phyloP scores from a whole-genome alignment of 2,888 invertebrate genomes.

The Pammene aurita region DNA sequence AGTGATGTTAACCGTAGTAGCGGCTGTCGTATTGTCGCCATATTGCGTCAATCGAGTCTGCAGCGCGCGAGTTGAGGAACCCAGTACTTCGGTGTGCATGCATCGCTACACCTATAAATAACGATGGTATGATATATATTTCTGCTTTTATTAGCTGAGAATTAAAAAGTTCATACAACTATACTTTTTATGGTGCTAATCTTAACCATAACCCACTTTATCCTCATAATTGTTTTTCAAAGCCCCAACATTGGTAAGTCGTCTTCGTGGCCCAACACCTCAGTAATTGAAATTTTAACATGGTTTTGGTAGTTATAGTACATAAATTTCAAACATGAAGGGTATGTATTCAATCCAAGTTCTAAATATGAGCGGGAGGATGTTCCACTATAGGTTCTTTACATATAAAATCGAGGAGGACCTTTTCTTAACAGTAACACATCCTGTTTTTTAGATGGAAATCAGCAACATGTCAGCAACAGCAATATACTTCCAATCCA shows the following conservation, averaged over 20 bases:
- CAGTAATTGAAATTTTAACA: no score
- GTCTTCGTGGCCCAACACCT: no score
- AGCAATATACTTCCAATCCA: not conserved
- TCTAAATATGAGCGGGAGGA: no score
- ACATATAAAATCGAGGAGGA: not conserved
- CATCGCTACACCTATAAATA: slow-evolving; percentile 54
- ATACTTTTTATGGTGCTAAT: no score
- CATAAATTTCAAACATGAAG: no score
- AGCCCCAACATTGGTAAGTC: no score
- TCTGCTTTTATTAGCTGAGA: not conserved
- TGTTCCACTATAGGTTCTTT: no score
- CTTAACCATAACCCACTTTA: no score
- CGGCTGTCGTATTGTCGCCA: slow-evolving; percentile 63
- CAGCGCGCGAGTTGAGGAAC: slow-evolving; percentile 48
- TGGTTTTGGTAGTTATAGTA: no score
- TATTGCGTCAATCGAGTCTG: slow-evolving; percentile 70
- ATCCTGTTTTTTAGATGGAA: not conserved
- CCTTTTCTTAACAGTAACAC: not conserved
- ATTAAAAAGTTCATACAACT: no score
- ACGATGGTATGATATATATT: not conserved
- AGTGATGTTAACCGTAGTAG: slow-evolving; percentile 55
- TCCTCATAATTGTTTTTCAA: no score
- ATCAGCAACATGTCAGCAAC: not conserved
- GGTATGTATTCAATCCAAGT: no score
- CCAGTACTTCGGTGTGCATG: slow-evolving; percentile 71